Conservation (phyloP, 2,888 invertebrate genomes). For the Chalcis sispes region DNA sequence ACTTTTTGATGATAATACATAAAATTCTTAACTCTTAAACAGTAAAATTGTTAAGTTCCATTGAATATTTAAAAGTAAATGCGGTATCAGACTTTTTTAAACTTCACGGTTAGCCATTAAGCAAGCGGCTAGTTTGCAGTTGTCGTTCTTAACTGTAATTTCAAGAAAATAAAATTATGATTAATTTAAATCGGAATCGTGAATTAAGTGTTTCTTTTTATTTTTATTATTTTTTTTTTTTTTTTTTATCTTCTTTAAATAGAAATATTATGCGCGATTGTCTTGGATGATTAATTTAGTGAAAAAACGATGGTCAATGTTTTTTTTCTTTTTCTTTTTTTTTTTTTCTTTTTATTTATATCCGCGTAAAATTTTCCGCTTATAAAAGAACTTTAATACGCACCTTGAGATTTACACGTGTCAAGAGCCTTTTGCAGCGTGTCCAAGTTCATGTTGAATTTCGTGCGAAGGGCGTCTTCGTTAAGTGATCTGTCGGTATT, state of each 20-base stretch:
- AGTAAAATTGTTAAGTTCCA: constrained; percentile 26
- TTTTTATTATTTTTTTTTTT: too few species aligned
- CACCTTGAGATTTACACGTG: constrained; percentile 61
- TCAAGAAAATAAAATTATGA: not conserved
- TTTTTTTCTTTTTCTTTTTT: not conserved
- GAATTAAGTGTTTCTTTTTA: not conserved
- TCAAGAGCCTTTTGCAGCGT: constrained; percentile 58
- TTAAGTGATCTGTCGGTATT: constrained; percentile 61
- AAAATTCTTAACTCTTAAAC: constrained; percentile 29
- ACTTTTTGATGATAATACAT: constrained; percentile 43
- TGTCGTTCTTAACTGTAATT: constrained; percentile 52
- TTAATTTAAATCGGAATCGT: not conserved
- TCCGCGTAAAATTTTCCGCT: too few species aligned
- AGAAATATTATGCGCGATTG: too few species aligned
- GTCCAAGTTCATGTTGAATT: constrained; percentile 59
- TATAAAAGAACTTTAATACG: constrained; percentile 16
- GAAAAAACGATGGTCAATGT: not conserved
- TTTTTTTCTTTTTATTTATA: too few species aligned
- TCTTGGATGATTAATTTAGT: not conserved
- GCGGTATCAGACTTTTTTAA: constrained; percentile 38
- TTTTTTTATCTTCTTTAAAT: too few species aligned
- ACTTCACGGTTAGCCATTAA: constrained; percentile 56
- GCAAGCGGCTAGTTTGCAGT: constrained; percentile 52
- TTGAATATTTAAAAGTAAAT: constrained; percentile 23
- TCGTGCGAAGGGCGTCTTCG: constrained; percentile 59